A percentile compares a stretch with the other conserved stretches of the same genome.
Evolutionary conservation across 2,113 vertebrate species (phyloP).

Genomic region (Engraulis encrasicolus): DNA sequence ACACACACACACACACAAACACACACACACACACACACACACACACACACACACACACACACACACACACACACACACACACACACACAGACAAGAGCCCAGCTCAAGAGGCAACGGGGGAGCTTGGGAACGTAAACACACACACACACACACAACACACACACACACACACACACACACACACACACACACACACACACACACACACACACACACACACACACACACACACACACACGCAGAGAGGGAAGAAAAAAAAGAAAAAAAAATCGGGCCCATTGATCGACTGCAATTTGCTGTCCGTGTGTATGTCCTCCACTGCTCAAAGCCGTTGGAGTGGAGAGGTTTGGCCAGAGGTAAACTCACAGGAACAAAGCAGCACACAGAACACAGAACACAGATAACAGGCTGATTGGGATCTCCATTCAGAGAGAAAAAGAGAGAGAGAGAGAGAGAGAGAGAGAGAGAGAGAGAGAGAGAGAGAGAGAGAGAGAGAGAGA

Average conservation of each 20-base stretch:
- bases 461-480: background rate
- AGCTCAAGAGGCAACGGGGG: no score
- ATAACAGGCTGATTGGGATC: background rate
- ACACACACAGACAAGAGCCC: background rate
- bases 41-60: no score
- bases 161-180: no score
- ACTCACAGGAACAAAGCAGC: background rate
- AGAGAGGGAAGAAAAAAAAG: background rate
- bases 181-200: no score
- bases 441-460: background rate
- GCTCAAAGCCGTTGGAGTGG: background rate
- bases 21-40: no score
- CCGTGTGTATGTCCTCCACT: no score
- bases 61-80: background rate
- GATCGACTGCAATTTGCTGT: background rate
- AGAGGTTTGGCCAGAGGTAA: background rate
- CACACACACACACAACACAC: background rate
- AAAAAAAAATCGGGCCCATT: background rate
- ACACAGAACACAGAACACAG: background rate
- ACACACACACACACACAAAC: no score
- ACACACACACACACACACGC: background rate
- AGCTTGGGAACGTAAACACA: no score
- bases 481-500: background rate
- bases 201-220: background rate
- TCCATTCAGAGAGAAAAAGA: background rate